Conservation (phyloP, 30 jellyfish, hydroid and myxozoan genomes). For the Chrysaora quinquecirrha region DNA sequence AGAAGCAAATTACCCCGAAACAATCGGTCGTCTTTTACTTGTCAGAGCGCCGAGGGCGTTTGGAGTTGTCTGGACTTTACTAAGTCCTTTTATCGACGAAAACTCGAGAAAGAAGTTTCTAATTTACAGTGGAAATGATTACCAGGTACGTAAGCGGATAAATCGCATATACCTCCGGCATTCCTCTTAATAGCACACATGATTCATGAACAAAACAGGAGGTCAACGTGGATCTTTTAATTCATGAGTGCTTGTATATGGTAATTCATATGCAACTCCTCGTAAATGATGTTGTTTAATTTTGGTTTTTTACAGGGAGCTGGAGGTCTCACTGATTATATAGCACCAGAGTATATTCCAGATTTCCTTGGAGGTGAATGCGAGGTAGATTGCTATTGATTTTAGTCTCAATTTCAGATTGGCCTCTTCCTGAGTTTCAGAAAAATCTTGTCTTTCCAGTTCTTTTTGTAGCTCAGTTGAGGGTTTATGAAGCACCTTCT, state of each 20-base stretch:
- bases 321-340: conserved; percentile 90
- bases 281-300: too few species aligned
- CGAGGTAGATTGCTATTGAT: conserved; percentile 92
- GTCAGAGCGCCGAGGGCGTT: conserved; percentile 99
- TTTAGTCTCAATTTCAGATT: too few species aligned
- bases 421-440: too few species aligned
- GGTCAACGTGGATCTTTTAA: too few species aligned
- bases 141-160: conserved; percentile 76
- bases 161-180: not conserved
- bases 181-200: too few species aligned
- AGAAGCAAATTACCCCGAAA: conserved; percentile 99
- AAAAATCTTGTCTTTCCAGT: too few species aligned
- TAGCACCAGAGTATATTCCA: conserved; percentile 90
- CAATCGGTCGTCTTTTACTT: conserved; percentile 89
- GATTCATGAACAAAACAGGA: too few species aligned
- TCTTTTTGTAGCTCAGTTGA: too few species aligned
- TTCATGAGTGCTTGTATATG: too few species aligned
- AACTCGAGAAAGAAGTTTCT: conserved; percentile 89
- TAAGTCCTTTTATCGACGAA: conserved; percentile 95
- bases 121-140: conserved; percentile 98
- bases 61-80: conserved; percentile 97
- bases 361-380: conserved; percentile 91
- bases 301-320: conserved; percentile 81
- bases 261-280: too few species aligned
- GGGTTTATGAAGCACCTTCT: too few species aligned